Percentiles rank a stretch among this genome's conserved stretches.
phyloP scores from a whole-genome alignment of 2,888 invertebrate species.

The Magallana nippona region DNA sequence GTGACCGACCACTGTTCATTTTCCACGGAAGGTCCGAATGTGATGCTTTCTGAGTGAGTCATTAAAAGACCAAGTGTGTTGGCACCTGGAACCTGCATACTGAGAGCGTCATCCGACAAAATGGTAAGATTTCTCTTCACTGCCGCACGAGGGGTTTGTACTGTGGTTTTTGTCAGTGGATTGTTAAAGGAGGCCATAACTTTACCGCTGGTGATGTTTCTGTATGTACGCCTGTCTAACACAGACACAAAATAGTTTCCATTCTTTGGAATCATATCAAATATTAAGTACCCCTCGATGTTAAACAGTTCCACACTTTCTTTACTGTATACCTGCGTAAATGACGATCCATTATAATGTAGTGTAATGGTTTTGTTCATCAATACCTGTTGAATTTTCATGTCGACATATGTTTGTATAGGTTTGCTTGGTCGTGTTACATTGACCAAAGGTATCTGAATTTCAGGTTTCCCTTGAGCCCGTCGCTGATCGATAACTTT shows the following conservation, averaged over 20 bases:
- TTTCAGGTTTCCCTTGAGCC: constrained; percentile 53
- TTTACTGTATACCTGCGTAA: constrained; percentile 56
- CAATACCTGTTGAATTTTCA: constrained; percentile 48
- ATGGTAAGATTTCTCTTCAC: constrained; percentile 43
- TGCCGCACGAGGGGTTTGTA: constrained; percentile 27
- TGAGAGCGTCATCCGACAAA: constrained; percentile 50
- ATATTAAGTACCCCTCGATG: constrained; percentile 43
- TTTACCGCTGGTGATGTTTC: constrained; percentile 45
- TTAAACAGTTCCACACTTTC: constrained; percentile 50
- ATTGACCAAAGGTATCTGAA: constrained; percentile 57
- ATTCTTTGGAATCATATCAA: background rate
- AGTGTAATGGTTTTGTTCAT: constrained; percentile 34
- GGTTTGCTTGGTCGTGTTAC: constrained; percentile 37
- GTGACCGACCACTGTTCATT: constrained; percentile 51
- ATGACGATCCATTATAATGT: constrained; percentile 53
- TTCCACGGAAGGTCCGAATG: constrained; percentile 8
- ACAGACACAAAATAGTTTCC: background rate
- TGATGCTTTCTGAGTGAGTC: constrained; percentile 42
- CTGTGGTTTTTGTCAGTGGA: constrained; percentile 54
- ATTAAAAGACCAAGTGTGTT: constrained; percentile 52
- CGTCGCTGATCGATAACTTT: constrained; percentile 58
- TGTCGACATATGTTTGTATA: constrained; percentile 49
- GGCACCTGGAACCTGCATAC: constrained; percentile 51
- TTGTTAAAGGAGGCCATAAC: constrained; percentile 50
- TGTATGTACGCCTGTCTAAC: constrained; percentile 18